Percentiles rank a stretch among this genome's conserved stretches.
Conservation (phyloP, 2,797 vertebrate species). For the Podarcis siculus region DNA sequence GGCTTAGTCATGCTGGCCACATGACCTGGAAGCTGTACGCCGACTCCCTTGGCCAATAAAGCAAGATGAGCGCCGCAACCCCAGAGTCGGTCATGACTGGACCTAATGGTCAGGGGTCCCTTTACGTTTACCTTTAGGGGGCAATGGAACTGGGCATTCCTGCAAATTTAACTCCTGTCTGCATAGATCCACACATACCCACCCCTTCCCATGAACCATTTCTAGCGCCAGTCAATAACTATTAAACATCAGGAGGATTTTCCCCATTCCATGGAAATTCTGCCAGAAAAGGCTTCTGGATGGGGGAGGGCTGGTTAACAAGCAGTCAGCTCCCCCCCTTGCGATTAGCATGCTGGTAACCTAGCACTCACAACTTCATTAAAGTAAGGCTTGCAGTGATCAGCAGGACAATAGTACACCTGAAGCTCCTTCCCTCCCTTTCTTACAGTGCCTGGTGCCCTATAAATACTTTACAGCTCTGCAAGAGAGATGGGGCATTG, state of each 20-base stretch:
- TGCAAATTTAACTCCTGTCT: background rate
- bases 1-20: too few relatives aligned
- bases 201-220: background rate
- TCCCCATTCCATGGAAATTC: background rate
- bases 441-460: background rate
- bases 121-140: too few relatives aligned
- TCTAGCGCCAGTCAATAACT: background rate
- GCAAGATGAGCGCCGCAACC: too few relatives aligned
- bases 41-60: too few relatives aligned
- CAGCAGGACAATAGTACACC: constrained; percentile 36
- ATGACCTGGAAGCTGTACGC: too few relatives aligned
- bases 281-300: background rate
- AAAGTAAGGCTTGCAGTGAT: constrained; percentile 21
- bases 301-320: background rate
- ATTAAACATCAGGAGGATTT: background rate
- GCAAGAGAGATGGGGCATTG: constrained; percentile 9
- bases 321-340: background rate
- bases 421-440: constrained; percentile 8
- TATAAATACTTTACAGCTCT: constrained; percentile 14
- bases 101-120: too few relatives aligned
- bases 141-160: background rate
- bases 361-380: constrained; percentile 46
- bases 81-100: too few relatives aligned
- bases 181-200: too few relatives aligned
- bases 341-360: background rate